Percentiles rank a stretch among this genome's conserved stretches.
Conservation (phyloP, 2,888 invertebrate species). For the Embidobia sp. region DNA sequence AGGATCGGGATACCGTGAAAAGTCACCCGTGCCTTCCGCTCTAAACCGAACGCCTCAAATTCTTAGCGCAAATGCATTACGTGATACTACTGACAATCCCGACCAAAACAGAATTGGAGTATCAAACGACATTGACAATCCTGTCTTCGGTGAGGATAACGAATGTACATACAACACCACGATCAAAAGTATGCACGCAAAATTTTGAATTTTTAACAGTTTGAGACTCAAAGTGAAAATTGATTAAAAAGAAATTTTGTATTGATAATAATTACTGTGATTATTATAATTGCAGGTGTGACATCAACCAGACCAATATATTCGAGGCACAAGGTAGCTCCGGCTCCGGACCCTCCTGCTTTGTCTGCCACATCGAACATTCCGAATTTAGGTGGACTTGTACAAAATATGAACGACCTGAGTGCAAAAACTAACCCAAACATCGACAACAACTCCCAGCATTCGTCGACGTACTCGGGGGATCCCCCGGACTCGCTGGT, state of each 20-base stretch:
- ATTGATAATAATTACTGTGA: neutral
- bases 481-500: conserved; percentile 78
- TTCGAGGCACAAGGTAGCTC: conserved; percentile 76
- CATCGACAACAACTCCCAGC: conserved; percentile 72
- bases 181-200: conserved; percentile 83
- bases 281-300: conserved; percentile 68
- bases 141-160: conserved; percentile 79
- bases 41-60: conserved; percentile 81
- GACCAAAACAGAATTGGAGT: conserved; percentile 81
- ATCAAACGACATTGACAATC: conserved; percentile 82
- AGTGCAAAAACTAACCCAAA: conserved; percentile 75
- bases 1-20: conserved; percentile 78
- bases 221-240: too few species aligned
- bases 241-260: too few species aligned
- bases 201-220: neutral
- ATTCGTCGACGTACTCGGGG: conserved; percentile 77
- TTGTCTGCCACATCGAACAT: conserved; percentile 78
- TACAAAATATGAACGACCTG: conserved; percentile 80
- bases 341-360: conserved; percentile 75
- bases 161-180: conserved; percentile 83
- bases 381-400: conserved; percentile 77
- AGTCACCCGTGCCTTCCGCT: conserved; percentile 77
- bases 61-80: conserved; percentile 83
- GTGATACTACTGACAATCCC: conserved; percentile 79
- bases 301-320: conserved; percentile 75